Evolutionary conservation across 64 coral and sea anemone genomes (phyloP), one percentile per base, ranked within the genome.

Genomic region (Dendronephthya gigantea): DNA sequence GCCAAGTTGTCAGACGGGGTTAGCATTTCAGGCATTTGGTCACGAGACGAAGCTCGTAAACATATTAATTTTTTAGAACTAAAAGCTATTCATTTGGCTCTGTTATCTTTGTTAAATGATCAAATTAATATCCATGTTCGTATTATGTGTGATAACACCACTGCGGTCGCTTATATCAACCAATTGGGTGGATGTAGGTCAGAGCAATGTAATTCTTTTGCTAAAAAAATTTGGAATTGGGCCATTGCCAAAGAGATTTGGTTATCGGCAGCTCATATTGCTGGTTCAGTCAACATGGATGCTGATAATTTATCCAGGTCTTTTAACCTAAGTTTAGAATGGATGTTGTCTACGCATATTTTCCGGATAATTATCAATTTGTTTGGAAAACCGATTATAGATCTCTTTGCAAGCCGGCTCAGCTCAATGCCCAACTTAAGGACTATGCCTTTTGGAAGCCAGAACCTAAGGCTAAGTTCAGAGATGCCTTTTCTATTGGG

Each of bases 401-500:
- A 90, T 56, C 74, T 90, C 10, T 90, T 90, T 90, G 72, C 36
- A 29, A 82, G 35, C 33, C 66, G 72, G 55, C 48, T 86, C 23
- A 86, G 55, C 48, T 86, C 23, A 86, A 86, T 86, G 70, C 83
- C 33, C 89, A 90, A 56, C 0, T 85, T 59, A 2, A 34, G 7
- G 17, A 45, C 40, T 75, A 75, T 86, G 83, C 82, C 14, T 90
- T 47, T 8, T 86, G 83, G 83, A 90, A 85, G 56, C 86, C 62
- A 68, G 48, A 88, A 32, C 83, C 83, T 59, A 43, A 32, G 34
- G 68, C 90, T 43, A 82, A 50, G 2, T 88, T 30, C 88, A 50
- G 88, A 85, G 86, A 92, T 85, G 86, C 66, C 17, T 92, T 92
- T 74, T 51, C 83, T 16, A 47, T 88, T 48, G 50, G 82, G 27